Percentiles rank a stretch among this genome's conserved stretches.
Evolutionary conservation across 2,113 vertebrate genomes (phyloP).

Genomic region (Galemys pyrenaicus): DNA sequence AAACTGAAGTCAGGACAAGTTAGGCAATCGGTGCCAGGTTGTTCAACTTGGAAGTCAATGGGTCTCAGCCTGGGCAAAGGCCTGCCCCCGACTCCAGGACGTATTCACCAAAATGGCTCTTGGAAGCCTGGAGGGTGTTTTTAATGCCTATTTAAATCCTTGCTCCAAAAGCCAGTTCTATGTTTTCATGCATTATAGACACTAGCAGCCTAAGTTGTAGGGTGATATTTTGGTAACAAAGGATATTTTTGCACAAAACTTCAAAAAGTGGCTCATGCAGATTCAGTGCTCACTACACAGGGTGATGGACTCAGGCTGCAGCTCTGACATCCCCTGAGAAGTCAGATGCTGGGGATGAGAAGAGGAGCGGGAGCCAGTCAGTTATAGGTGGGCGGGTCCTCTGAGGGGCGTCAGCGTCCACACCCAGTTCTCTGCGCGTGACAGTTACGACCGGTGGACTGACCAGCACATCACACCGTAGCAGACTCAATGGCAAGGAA

Average conservation of each 20-base stretch:
- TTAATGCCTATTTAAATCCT: constrained; percentile 8
- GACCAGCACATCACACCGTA: accelerated
- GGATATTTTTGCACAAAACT: constrained; percentile 43
- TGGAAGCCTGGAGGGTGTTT: neutral
- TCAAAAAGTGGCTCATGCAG: constrained; percentile 1
- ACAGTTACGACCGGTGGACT: accelerated
- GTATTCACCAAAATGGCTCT: neutral
- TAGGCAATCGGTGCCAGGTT: neutral
- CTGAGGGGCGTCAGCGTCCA: neutral
- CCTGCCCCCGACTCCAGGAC: neutral
- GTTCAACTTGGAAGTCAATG: neutral
- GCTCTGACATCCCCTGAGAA: neutral
- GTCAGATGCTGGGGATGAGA: neutral
- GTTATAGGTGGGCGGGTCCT: neutral
- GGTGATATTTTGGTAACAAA: constrained; percentile 51
- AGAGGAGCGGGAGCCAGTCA: too few relatives aligned
- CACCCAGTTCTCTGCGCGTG: accelerated
- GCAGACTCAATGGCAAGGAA: neutral
- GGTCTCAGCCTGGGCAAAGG: neutral
- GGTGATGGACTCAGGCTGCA: neutral
- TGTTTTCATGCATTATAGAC: constrained; percentile 7
- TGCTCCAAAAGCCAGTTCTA: neutral
- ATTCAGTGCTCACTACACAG: neutral
- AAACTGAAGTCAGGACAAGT: neutral
- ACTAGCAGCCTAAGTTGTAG: neutral